These are phyloP conservation scores for Hylaeus anthracinus DNA, from an alignment of 1,140 invertebrate species.

Conservation along the genomic window DNA sequence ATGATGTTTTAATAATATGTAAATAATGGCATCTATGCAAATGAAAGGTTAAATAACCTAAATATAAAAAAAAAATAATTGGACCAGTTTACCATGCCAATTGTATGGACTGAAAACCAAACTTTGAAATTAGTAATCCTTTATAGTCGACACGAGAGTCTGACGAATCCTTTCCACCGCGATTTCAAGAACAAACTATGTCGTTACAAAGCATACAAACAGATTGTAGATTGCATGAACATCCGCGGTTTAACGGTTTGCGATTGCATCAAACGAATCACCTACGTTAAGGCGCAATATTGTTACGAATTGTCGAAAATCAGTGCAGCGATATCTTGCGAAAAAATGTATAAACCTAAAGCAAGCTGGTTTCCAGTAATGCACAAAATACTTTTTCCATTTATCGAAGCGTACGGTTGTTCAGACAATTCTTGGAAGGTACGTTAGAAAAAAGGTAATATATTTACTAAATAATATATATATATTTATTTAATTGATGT, in stretches of 20 bases:
- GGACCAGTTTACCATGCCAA: slow-evolving; percentile 58
- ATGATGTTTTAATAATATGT: slow-evolving; percentile 12
- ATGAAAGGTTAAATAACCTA: slow-evolving; percentile 53
- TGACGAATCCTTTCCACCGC: slow-evolving; percentile 68
- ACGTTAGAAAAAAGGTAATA: background rate
- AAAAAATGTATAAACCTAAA: slow-evolving; percentile 51
- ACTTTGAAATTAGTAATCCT: slow-evolving; percentile 67
- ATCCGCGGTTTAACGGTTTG: slow-evolving; percentile 58
- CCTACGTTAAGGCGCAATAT: slow-evolving; percentile 56
- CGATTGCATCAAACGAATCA: slow-evolving; percentile 66
- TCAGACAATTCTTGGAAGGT: slow-evolving; percentile 38
- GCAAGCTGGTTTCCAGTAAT: slow-evolving; percentile 49
- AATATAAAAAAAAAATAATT: slow-evolving; percentile 14
- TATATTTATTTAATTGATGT: background rate
- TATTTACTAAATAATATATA: background rate
- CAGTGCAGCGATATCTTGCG: slow-evolving; percentile 50
- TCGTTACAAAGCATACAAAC: slow-evolving; percentile 60
- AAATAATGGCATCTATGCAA: slow-evolving; percentile 2
- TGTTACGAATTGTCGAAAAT: slow-evolving; percentile 59
- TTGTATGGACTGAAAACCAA: slow-evolving; percentile 65
- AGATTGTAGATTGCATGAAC: slow-evolving; percentile 62
- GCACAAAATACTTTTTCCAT: slow-evolving; percentile 48
- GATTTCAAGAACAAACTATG: slow-evolving; percentile 58
- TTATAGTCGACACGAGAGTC: slow-evolving; percentile 70
- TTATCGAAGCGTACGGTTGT: slow-evolving; percentile 7